Conservation (phyloP, 2,797 vertebrate species). For the Coracias cyanogaster region DNA sequence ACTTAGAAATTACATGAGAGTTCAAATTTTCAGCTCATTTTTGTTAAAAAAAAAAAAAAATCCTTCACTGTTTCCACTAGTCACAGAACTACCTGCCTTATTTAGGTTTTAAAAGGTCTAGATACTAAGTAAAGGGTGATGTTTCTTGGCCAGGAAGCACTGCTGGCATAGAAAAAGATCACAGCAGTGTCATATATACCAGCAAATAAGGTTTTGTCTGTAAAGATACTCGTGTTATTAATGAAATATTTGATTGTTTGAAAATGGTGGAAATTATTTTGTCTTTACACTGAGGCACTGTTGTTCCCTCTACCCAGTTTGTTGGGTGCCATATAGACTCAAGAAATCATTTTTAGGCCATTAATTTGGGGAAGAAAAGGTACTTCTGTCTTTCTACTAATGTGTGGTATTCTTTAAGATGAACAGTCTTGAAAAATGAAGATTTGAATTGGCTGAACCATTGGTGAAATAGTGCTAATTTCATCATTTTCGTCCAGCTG, state of each 20-base stretch:
- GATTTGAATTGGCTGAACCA: neutral
- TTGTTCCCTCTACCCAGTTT: neutral
- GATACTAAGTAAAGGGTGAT: neutral
- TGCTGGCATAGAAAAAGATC: neutral
- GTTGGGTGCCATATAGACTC: neutral
- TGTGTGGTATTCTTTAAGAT: neutral
- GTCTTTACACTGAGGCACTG: neutral
- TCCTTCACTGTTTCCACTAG: neutral
- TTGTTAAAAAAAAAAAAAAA: too few species aligned
- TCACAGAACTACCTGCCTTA: accelerated
- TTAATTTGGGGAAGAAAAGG: neutral
- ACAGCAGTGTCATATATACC: neutral
- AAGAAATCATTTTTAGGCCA: neutral
- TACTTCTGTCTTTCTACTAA: neutral
- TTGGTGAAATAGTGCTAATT: neutral
- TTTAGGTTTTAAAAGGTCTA: neutral
- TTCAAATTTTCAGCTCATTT: neutral
- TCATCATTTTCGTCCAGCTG: neutral
- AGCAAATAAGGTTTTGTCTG: neutral
- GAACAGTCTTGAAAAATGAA: neutral
- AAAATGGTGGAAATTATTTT: neutral
- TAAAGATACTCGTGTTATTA: neutral
- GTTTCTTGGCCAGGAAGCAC: neutral
- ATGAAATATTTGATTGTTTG: neutral
- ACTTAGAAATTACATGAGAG: accelerated